These are phyloP conservation scores for Epinotia ramella DNA, from an alignment of 2,888 invertebrate genomes.

Conservation along the genomic window DNA sequence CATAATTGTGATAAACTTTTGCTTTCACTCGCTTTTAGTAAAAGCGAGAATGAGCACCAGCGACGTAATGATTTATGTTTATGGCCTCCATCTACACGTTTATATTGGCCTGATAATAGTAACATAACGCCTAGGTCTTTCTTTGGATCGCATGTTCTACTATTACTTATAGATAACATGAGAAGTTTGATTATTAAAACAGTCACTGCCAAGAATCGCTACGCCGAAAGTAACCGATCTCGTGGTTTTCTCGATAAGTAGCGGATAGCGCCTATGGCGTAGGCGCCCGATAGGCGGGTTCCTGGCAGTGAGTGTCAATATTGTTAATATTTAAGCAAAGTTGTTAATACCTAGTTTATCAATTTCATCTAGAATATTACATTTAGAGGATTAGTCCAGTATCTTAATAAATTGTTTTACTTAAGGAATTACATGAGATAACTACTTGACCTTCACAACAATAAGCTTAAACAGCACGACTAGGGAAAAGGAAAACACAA, in stretches of 20 bases:
- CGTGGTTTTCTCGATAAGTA: too few species aligned
- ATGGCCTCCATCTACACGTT: not conserved
- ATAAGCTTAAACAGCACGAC: slow-evolving; percentile 7
- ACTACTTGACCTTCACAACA: slow-evolving; percentile 11
- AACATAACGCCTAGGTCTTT: not conserved
- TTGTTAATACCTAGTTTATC: not conserved
- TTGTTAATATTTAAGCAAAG: not conserved
- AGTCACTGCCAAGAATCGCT: too few species aligned
- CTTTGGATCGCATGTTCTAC: not conserved
- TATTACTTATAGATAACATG: not conserved
- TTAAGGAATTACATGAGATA: not conserved
- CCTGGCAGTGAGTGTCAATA: not conserved
- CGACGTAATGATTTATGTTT: not conserved
- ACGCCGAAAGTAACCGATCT: too few species aligned
- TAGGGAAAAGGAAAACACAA: not conserved
- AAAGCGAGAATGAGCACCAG: too few species aligned
- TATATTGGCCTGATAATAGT: not conserved
- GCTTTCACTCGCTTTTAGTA: not conserved
- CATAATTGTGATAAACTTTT: not conserved
- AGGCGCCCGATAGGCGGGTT: too few species aligned
- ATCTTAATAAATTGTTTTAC: not conserved
- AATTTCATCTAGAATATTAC: not conserved
- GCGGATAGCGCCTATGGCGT: too few species aligned
- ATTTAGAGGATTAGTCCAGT: not conserved
- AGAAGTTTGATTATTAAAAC: not conserved